A percentile compares a stretch with the other conserved stretches of the same genome.
Conservation (phyloP, 2,113 vertebrate genomes). For the Dryoscopus gambensis region DNA sequence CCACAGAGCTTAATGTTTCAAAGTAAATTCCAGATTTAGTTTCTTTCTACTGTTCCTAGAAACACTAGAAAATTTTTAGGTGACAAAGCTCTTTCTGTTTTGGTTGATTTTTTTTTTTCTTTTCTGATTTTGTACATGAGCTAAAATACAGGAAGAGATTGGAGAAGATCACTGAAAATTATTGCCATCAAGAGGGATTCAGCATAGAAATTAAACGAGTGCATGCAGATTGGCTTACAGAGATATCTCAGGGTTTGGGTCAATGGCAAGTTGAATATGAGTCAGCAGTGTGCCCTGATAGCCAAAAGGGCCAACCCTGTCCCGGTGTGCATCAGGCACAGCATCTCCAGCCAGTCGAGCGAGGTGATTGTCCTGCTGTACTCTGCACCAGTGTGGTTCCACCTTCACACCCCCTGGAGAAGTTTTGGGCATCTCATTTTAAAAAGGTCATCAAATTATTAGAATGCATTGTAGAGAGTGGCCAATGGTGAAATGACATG, state of each 20-base stretch:
- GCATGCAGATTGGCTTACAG: fast-evolving
- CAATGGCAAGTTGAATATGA: neutral
- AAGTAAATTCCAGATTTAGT: neutral
- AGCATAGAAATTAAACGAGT: neutral
- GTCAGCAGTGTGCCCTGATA: neutral
- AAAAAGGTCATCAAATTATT: neutral
- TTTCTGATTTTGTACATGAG: neutral
- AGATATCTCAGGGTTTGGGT: fast-evolving
- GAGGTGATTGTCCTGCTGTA: fast-evolving
- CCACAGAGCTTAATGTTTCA: neutral
- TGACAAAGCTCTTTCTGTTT: neutral
- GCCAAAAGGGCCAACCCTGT: neutral
- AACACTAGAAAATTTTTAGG: neutral
- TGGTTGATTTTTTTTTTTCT: no score
- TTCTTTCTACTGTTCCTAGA: neutral
- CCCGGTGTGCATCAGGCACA: neutral
- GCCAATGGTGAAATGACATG: no score
- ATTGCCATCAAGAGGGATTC: neutral
- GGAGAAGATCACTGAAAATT: neutral
- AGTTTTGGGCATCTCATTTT: neutral
- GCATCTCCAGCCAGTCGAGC: neutral
- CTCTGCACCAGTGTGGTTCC: no score
- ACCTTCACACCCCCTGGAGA: neutral
- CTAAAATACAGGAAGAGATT: neutral
- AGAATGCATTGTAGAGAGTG: neutral